Evolutionary conservation across 2,113 vertebrate genomes (phyloP).

Genomic region (Chaetura pelagica): DNA sequence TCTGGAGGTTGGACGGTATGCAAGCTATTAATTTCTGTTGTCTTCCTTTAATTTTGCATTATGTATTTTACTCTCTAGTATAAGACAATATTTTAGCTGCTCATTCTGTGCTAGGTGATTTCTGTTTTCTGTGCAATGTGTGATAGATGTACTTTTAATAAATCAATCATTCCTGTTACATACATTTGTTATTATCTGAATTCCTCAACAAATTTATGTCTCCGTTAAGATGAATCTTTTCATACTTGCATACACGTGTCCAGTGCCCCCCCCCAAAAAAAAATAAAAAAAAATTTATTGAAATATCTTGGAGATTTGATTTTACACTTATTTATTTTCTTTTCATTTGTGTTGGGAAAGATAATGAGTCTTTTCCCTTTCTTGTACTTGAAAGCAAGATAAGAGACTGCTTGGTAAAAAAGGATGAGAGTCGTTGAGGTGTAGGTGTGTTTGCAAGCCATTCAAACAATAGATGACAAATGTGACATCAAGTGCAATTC

Average conservation of each 20-base stretch:
- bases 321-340: background rate
- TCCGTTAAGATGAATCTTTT: background rate
- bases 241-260: background rate
- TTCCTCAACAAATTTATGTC: background rate
- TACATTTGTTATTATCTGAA: background rate
- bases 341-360: background rate
- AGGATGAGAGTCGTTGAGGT: background rate
- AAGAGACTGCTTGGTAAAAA: background rate
- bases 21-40: too few species aligned
- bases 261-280: background rate
- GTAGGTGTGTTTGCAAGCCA: background rate
- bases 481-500: background rate
- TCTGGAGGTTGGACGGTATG: too few species aligned
- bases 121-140: background rate
- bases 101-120: background rate
- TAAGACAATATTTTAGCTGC: background rate
- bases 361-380: background rate
- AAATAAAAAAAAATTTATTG: background rate
- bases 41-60: too few species aligned
- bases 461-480: background rate
- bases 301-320: background rate
- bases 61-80: background rate
- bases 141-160: background rate
- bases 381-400: background rate
- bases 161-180: background rate